A percentile compares a stretch with the other conserved stretches of the same genome.
phyloP scores from a whole-genome alignment of 2,797 vertebrate species.

The Crenuchus spilurus region DNA sequence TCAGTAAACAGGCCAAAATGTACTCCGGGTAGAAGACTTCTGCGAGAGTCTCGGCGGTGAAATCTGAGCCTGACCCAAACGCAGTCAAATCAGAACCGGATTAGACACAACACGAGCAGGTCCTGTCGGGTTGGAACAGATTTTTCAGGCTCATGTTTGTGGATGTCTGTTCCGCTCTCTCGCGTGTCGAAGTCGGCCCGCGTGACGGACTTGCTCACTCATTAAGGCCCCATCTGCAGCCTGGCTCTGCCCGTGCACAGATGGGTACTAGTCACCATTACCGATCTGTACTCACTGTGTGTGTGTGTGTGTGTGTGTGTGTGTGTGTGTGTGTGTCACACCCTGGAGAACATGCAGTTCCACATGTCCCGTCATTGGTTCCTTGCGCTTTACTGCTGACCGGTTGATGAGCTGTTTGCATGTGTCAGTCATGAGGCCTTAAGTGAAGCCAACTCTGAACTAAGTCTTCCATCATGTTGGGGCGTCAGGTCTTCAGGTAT shows the following conservation, averaged over 20 bases:
- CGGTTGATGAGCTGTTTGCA: slow-evolving; percentile 5
- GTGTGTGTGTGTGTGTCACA: slow-evolving; percentile 6
- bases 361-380: background rate
- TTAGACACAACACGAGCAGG: too few species aligned
- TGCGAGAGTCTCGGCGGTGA: too few species aligned
- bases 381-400: background rate
- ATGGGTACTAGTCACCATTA: slow-evolving; percentile 53
- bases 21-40: too few species aligned
- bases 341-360: background rate
- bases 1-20: too few species aligned
- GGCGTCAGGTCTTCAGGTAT: slow-evolving; percentile 61
- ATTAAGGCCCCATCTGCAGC: slow-evolving; percentile 53
- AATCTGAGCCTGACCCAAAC: too few species aligned
- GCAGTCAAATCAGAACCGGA: too few species aligned
- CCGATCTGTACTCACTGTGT: slow-evolving; percentile 13
- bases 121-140: too few species aligned
- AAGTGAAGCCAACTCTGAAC: slow-evolving; percentile 46
- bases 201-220: slow-evolving; percentile 29
- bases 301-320: background rate
- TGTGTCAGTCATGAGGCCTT: slow-evolving; percentile 40
- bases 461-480: slow-evolving; percentile 34
- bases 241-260: slow-evolving; percentile 43
- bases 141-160: too few species aligned
- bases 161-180: background rate
- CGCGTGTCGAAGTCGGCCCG: background rate